These are phyloP conservation scores for Xestia ashworthii DNA, from an alignment of 2,888 invertebrate species.

Conservation along the genomic window DNA sequence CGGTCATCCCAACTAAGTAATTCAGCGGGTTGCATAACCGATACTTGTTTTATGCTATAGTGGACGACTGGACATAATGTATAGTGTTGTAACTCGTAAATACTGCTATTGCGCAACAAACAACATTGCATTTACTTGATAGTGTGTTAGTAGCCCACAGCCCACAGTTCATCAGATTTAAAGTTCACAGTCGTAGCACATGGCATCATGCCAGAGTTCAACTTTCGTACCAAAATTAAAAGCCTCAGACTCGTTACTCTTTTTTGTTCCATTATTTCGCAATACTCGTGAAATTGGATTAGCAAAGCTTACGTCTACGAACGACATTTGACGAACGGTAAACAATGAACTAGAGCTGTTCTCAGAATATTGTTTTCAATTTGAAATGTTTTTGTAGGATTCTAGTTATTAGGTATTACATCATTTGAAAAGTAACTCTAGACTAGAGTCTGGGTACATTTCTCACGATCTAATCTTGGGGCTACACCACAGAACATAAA, in stretches of 20 bases:
- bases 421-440: conserved; percentile 18
- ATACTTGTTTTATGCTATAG: conserved; percentile 52
- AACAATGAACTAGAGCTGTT: conserved; percentile 32
- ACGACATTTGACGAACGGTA: background rate
- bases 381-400: conserved; percentile 4
- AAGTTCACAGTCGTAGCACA: conserved; percentile 48
- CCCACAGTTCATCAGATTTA: conserved; percentile 42
- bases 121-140: conserved; percentile 47
- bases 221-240: conserved; percentile 37
- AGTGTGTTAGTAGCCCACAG: conserved; percentile 60
- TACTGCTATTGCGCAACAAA: conserved; percentile 52
- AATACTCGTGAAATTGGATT: conserved; percentile 48
- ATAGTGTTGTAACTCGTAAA: conserved; percentile 59
- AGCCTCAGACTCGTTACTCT: conserved; percentile 30
- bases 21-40: conserved; percentile 51
- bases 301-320: conserved; percentile 41
- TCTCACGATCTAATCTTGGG: conserved; percentile 7
- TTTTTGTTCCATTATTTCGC: conserved; percentile 44
- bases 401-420: conserved; percentile 16
- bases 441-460: background rate
- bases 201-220: conserved; percentile 50
- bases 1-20: conserved; percentile 52
- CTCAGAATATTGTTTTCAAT: conserved; percentile 19
- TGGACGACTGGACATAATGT: conserved; percentile 42
- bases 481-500: too few relatives aligned